Conservation (phyloP, 2,113 vertebrate genomes). For the Charadrius vociferus region DNA sequence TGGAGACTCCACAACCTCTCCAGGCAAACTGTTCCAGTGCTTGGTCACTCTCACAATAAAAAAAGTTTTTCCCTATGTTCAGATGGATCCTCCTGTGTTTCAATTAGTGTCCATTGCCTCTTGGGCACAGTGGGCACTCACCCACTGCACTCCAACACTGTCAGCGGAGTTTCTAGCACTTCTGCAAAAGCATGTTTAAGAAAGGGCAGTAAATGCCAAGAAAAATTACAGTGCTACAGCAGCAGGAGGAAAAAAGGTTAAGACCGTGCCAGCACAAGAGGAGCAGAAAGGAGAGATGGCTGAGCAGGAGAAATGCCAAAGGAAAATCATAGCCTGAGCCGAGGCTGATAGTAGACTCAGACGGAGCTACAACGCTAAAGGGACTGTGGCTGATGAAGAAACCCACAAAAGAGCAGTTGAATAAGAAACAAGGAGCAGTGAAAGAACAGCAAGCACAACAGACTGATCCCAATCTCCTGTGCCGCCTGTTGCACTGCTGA, state of each 20-base stretch:
- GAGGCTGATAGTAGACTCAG: not conserved
- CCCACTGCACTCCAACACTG: not conserved
- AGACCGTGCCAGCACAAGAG: not conserved
- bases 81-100: not conserved
- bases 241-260: not conserved
- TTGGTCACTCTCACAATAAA: not conserved
- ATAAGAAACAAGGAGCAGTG: not conserved
- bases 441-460: not conserved
- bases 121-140: not conserved
- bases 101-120: not conserved
- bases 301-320: not conserved
- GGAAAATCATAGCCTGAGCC: not conserved
- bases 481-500: not conserved
- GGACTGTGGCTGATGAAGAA: not conserved
- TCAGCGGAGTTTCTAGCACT: not conserved
- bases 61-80: not conserved
- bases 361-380: not conserved
- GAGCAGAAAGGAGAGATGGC: not conserved
- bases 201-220: not conserved
- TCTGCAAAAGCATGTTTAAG: not conserved
- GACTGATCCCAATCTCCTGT: not conserved
- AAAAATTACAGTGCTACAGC: not conserved
- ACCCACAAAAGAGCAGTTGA: fast-evolving
- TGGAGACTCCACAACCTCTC: not conserved
- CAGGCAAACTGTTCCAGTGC: not conserved